A percentile compares a stretch with the other conserved stretches of the same genome.
These are phyloP conservation scores for Sebastes hopkinsi DNA, from an alignment of 2,797 vertebrate genomes.

Conservation along the genomic window DNA sequence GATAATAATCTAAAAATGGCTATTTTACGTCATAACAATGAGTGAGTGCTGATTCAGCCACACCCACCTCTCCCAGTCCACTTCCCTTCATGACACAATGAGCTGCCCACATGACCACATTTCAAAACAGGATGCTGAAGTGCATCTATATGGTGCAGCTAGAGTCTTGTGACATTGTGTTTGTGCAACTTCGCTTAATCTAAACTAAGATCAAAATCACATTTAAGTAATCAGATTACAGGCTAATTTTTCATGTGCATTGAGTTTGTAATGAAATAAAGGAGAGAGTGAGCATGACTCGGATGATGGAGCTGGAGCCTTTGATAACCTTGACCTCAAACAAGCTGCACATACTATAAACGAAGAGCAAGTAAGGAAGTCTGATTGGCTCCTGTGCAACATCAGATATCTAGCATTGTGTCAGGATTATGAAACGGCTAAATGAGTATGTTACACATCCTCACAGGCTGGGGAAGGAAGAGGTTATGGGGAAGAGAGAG, in stretches of 20 bases:
- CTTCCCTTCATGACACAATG: neutral
- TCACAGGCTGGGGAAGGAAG: constrained; percentile 37
- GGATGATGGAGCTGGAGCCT: neutral
- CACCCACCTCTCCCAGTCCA: neutral
- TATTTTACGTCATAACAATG: neutral
- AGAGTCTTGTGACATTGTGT: neutral
- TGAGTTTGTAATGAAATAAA: neutral
- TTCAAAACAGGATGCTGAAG: constrained; percentile 2
- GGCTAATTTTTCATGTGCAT: neutral
- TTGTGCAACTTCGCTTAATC: neutral
- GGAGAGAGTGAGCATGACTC: neutral
- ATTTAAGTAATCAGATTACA: neutral
- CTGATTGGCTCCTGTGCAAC: neutral
- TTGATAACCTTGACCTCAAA: neutral
- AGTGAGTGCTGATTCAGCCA: neutral
- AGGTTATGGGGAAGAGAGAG: neutral
- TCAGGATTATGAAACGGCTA: constrained; percentile 14
- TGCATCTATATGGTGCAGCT: neutral
- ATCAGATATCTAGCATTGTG: neutral
- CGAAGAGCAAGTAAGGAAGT: neutral
- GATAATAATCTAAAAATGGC: neutral
- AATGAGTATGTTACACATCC: constrained; percentile 19
- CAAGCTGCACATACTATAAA: neutral
- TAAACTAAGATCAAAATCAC: neutral
- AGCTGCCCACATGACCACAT: neutral